Evolutionary conservation across 2,797 vertebrate species (phyloP).

Genomic region (Sebastes taczanowskii): DNA sequence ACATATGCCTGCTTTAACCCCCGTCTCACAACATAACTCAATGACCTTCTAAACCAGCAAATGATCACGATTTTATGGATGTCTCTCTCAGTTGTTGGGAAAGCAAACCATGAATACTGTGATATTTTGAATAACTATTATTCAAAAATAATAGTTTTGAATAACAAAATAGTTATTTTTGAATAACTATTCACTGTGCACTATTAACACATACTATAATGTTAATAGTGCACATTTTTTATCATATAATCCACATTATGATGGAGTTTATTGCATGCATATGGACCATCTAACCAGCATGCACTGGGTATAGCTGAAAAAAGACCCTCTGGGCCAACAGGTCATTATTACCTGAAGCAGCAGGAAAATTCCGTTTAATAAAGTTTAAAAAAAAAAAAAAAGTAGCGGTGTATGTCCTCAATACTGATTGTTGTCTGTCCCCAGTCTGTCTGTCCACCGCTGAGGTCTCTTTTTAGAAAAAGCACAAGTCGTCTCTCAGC

Average conservation of each 20-base stretch:
- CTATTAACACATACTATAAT: too few relatives aligned
- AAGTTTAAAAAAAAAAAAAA: slow-evolving; percentile 20
- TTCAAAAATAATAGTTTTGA: too few relatives aligned
- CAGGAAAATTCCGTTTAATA: slow-evolving; percentile 34
- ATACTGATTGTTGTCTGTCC: background rate
- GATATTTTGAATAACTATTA: too few relatives aligned
- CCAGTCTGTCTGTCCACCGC: background rate
- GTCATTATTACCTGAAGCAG: slow-evolving; percentile 69
- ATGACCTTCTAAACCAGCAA: slow-evolving; percentile 45
- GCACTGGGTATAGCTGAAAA: background rate
- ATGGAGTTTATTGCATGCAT: background rate
- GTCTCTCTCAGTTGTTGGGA: background rate
- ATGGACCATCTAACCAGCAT: background rate
- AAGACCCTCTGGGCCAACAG: background rate
- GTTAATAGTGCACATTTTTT: background rate
- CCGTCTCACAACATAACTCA: slow-evolving; percentile 28
- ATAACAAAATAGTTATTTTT: too few relatives aligned
- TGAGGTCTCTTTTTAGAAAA: slow-evolving; percentile 16
- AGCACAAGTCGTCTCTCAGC: background rate
- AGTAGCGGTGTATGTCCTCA: slow-evolving; percentile 18
- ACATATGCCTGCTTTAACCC: slow-evolving; percentile 58
- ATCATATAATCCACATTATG: background rate
- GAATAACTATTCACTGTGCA: too few relatives aligned
- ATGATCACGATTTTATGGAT: background rate
- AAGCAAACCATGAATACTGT: background rate